Evolutionary conservation across 2,797 vertebrate genomes (phyloP), one percentile per base, ranked within the genome.

Genomic region (Cossypha heuglini): DNA sequence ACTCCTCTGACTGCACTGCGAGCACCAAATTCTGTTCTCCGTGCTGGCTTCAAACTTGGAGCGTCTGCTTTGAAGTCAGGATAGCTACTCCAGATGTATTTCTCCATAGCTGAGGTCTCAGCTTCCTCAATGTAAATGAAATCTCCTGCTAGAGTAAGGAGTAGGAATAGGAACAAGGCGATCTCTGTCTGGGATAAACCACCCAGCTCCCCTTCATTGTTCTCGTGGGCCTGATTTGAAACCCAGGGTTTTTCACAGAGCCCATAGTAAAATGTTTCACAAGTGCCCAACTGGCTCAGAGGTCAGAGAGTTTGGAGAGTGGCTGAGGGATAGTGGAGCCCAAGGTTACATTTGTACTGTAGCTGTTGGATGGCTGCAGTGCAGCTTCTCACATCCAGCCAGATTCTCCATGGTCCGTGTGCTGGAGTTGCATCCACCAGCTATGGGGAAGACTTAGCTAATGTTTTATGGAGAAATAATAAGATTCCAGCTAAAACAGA

Each of bases 391-490:
- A 10, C 7, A 2, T 22, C 18, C 5, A 13, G 26, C 29, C 46
- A 37, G 43, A 76, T 51, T 57, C 79, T n/a, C 37, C 5, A 0
- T 10, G 57, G 19, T 33, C 22, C 24, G 0, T 25, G 42, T 76
- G 42, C 76, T 84, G 49, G 64, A 61, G 29, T 54, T 54, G 3
- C 15, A 22, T 80, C 37, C 90, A 37, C 43, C 59, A 66, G 40
- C 66, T 73, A 1, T 28, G 31, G 14, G 16, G 24, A 85, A 72
- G 55, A 33, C 4, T 37, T n/a, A 55, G 57, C 20, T 73, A 29
- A 31, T 33, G 16, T 66, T 96, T 82, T 35, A 38, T 31, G 48
- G 40, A 79, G 40, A 85, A 96, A 73, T 37, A 52, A 29, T 54
- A 73, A 29, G 16, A 69, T 76, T 90, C 25, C 64, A 69, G 40